Evolutionary conservation across 2,888 invertebrate genomes (phyloP).

Genomic region (Acronicta alni): DNA sequence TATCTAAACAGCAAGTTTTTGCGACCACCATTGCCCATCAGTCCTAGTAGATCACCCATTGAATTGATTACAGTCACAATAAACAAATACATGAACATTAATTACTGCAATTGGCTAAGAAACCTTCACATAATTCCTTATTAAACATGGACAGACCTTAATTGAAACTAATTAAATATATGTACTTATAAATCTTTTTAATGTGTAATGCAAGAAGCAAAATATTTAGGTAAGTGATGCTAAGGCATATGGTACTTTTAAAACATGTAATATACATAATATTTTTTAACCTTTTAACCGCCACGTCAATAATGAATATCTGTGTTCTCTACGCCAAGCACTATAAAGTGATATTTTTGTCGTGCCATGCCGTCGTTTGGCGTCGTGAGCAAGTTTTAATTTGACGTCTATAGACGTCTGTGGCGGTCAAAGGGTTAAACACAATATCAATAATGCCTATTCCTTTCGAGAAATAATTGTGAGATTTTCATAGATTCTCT

Average conservation of each 20-base stretch:
- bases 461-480: no score
- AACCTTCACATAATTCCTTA: constrained; percentile 46
- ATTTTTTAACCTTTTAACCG: no score
- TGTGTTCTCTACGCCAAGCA: no score
- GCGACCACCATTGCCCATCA: constrained; percentile 22
- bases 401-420: no score
- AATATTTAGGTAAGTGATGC: background rate
- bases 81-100: constrained; percentile 25
- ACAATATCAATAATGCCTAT: no score
- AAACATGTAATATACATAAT: no score
- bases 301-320: no score
- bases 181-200: constrained; percentile 6
- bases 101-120: constrained; percentile 34
- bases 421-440: no score
- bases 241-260: background rate
- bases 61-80: constrained; percentile 40
- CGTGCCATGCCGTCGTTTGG: no score
- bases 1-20: constrained; percentile 6
- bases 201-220: constrained; percentile 1
- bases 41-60: constrained; percentile 22
- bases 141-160: constrained; percentile 16
- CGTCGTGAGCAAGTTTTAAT: no score
- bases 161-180: constrained; percentile 38
- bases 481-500: no score
- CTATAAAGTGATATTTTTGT: no score